Evolutionary conservation across 2,113 vertebrate species (phyloP), one percentile per base, ranked within the genome.

Genomic region (Nerophis ophidion): DNA sequence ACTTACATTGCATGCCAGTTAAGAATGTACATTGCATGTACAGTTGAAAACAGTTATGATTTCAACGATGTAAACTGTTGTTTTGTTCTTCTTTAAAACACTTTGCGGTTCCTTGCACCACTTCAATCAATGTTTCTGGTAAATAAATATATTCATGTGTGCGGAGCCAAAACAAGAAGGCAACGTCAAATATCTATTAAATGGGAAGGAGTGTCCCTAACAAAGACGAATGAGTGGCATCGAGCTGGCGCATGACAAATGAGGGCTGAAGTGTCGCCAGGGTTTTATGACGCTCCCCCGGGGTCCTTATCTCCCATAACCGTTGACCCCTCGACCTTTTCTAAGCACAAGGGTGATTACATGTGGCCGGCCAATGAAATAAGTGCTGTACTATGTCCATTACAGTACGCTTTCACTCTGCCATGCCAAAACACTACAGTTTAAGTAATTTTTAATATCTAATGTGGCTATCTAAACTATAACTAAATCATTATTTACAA

Each of bases 331-430:
- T 61, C 36, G 56, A 85, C 84, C 84, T 85, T 79, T 44, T 81
- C 74, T 84, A 85, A 82, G 70, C 81, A 72, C 81, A 81, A 76
- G 78, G 82, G 78, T 82, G 84, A 83, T 84, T 79, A 81, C 66
- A 81, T 70, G 70, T 61, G 66, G 65, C 60, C 38, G 50, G 61
- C 56, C 70, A 69, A 42, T 61, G 51, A 50, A 75, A 75, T 72
- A 72, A 64, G 61, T 46, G 60, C 73, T 55, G n/a, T 56, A 62
- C 61, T 68, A 65, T 59, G 50, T 34, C 61, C 60, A 60, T 68
- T 66, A 70, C 40, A 47, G 19, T 42, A 57, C 35, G 53, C 56
- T 65, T 60, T 47, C n/a, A 64, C 47, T 48, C 14, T 48, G 13
- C 16, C 47, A 5, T 48, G 81, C 64, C 60, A 40, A 9, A 26